Evolutionary conservation across 2,888 invertebrate species (phyloP), one percentile per base, ranked within the genome.

Genomic region (Cyrtodaria siliqua): DNA sequence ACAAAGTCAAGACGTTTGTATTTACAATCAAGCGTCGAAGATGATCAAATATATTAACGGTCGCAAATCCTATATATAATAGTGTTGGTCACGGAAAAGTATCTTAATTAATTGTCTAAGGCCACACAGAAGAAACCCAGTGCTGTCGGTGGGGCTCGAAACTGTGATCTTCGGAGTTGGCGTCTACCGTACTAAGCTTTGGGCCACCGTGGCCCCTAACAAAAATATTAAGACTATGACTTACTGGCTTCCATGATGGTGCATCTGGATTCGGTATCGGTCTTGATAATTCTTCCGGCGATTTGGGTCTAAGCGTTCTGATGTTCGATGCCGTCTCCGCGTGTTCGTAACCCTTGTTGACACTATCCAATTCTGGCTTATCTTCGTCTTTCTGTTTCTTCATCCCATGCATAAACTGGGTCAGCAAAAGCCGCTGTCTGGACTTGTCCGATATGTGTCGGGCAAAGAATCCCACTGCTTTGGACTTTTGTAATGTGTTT

Each of bases 391-490:
- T 33, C 12, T 33, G 33, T 8, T 20, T 24, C n/a, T 44, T 44
- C 40, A 42, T 53, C 18, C 27, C 1, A 12, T 50, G 18, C 24
- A 52, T 23, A 24, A 49, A 50, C 42, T 44, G 29, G 60, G 12
- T 42, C 12, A 74, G 63, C 3, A 52, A 38, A 16, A 56, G 50
- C 16, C 74, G 56, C n/a, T 57, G 61, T 18, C 29, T 12, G 8
- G 26, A 40, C 68, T 67, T 74, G 40, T 67, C 61, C 1, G 53
- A 44, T 3, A 68, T 26, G 20, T 68, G 62, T 2, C 63, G 47
- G 12, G 44, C 20, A 23, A 74, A 74, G 49, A 74, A 74, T 8
- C 68, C 74, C 6, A 74, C 14, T 2, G 62, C 29, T n/a, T 61
- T n/a, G 6, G 57, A 27, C 55, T 74, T 74, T 1, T 49, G 14